Base-by-base conservation (phyloP, 1,140 invertebrate species). In the Cydia strobilella region DNA sequence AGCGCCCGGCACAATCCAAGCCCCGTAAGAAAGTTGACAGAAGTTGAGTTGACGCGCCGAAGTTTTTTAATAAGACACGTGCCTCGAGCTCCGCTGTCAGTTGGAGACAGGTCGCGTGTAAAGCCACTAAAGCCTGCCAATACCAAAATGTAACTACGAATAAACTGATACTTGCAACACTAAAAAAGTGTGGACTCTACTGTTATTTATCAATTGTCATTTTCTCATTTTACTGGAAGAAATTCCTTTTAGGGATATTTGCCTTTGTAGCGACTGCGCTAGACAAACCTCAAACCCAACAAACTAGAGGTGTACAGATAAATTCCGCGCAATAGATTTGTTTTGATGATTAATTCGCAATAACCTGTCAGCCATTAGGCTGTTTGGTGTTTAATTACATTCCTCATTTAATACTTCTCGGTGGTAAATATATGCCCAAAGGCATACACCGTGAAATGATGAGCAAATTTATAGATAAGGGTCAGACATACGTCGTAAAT, bases 1-100 rank as follows among this genome's bases (percentile, higher is more conserved):
- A 15, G 12, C 42, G 42, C 2, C 42, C 42, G 42, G 42, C 42
- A 13, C 42, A 45, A 45, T 45, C 12, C 42, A 15, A 45, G 42
- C 42, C 42, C 10, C 42, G 35, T 45, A 45, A 45, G 42, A 15
- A 45, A 45, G 42, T 45, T 45, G 42, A 51, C 15, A n/a, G 48
- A n/a, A 15, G 48, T 51, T n/a, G 12, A 45, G 48, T 51, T 13
- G 45, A 13, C 45, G 3, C 13, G 15, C n/a, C n/a, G 2, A 51
- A 51, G n/a, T 51, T 51, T 51, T 51, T 51, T 51, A 51, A 51
- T 51, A 51, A 51, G 48, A 51, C 48, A 51, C 48, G 48, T 51
- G 48, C 48, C 48, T 51, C 48, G 6, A 45, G n/a, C 48, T 18
- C 6, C 48, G 48, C 48, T 9, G 15, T 1, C 48, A 51, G 48